Percentiles rank a stretch among this genome's conserved stretches.
Evolutionary conservation across 2,113 vertebrate species (phyloP).

Genomic region (Chaetops frenatus): DNA sequence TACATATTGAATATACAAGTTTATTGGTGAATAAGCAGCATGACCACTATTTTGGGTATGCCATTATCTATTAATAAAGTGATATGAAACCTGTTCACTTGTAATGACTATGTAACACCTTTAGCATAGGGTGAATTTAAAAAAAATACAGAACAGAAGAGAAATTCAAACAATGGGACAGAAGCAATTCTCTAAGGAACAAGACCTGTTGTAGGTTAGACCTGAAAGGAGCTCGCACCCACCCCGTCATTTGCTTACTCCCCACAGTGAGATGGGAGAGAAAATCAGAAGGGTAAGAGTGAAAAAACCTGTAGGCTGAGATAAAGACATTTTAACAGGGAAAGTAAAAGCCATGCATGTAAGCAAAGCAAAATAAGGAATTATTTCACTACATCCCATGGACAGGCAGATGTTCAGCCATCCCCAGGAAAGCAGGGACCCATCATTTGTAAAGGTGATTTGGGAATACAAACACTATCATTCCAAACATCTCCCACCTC

Average conservation of each 20-base stretch:
- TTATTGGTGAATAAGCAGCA: background rate
- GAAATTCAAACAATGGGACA: background rate
- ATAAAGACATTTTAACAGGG: background rate
- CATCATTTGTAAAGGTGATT: fast-evolving
- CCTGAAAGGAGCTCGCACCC: background rate
- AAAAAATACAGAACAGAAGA: background rate
- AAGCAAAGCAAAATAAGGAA: background rate
- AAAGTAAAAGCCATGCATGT: fast-evolving
- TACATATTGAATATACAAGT: background rate
- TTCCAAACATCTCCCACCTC: fast-evolving
- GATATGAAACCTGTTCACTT: background rate
- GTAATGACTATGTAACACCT: background rate
- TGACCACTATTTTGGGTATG: background rate
- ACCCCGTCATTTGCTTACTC: fast-evolving
- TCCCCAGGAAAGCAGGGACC: background rate
- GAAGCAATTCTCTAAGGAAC: background rate
- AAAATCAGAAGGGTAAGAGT: background rate
- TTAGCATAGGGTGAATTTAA: background rate
- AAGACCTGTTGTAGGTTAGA: background rate
- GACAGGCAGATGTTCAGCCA: background rate
- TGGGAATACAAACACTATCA: background rate
- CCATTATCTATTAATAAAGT: background rate
- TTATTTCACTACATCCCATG: fast-evolving
- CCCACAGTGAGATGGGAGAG: fast-evolving
- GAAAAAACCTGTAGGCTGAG: background rate